phyloP scores from a whole-genome alignment of 92 coral and sea anemone species.

The Heteractis magnifica region DNA sequence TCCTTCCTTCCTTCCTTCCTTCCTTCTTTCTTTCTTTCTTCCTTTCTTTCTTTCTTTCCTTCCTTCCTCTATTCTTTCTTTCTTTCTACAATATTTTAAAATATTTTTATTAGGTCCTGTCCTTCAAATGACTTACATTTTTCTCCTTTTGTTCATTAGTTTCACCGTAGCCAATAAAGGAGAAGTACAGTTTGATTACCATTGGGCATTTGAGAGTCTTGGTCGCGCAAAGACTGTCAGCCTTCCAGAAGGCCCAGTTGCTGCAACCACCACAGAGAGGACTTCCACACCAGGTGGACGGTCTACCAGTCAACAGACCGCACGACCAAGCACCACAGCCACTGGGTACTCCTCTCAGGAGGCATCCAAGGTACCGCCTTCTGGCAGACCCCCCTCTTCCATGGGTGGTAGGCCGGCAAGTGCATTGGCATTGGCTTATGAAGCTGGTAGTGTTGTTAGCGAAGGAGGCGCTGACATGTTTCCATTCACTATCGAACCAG shows the following conservation, averaged over 20 bases:
- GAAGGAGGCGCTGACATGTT: slow-evolving; percentile 79
- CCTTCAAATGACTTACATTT: not conserved
- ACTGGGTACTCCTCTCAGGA: slow-evolving; percentile 56
- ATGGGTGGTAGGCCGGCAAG: slow-evolving; percentile 83
- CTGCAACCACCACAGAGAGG: slow-evolving; percentile 34
- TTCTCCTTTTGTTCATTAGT: slow-evolving; percentile 25
- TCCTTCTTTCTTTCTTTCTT: too few species aligned
- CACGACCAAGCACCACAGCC: slow-evolving; percentile 65
- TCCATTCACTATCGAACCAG: slow-evolving; percentile 92
- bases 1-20: too few species aligned
- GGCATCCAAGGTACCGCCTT: slow-evolving; percentile 24
- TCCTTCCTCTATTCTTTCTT: too few species aligned
- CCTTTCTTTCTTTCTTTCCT: too few species aligned
- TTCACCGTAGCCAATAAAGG: slow-evolving; percentile 78
- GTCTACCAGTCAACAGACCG: slow-evolving; percentile 61
- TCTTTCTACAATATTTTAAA: not conserved
- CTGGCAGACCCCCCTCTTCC: slow-evolving; percentile 57
- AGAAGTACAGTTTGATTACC: slow-evolving; percentile 72
- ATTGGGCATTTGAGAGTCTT: slow-evolving; percentile 60
- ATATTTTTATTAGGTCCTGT: not conserved
- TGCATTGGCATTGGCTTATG: slow-evolving; percentile 89
- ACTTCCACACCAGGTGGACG: slow-evolving; percentile 59
- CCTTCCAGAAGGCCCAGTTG: slow-evolving; percentile 34
- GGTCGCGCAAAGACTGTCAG: slow-evolving; percentile 49
- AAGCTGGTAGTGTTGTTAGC: slow-evolving; percentile 88